phyloP scores from a whole-genome alignment of 2,888 invertebrate genomes.

The Caenorhabditis becei region DNA sequence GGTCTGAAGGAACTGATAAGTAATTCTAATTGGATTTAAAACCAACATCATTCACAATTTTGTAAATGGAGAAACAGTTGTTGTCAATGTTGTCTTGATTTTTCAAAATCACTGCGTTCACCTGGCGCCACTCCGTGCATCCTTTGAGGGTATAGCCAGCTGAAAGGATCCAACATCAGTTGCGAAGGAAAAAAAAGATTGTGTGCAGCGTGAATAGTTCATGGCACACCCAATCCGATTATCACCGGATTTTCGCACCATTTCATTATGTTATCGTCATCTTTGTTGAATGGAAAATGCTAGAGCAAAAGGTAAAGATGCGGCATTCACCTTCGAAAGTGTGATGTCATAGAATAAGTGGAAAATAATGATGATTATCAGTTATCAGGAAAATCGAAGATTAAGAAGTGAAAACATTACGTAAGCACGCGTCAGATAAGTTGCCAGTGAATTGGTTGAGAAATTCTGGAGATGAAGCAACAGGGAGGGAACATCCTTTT shows the following conservation, averaged over 20 bases:
- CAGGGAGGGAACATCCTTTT: slow-evolving; percentile 25
- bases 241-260: slow-evolving; percentile 33
- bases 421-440: slow-evolving; percentile 42
- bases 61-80: slow-evolving; percentile 23
- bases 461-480: neutral
- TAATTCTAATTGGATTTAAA: neutral
- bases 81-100: neutral
- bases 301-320: slow-evolving; percentile 12
- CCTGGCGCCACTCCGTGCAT: slow-evolving; percentile 49
- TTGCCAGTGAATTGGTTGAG: slow-evolving; percentile 33
- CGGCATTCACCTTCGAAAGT: slow-evolving; percentile 1
- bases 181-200: neutral
- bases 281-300: slow-evolving; percentile 7
- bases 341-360: slow-evolving; percentile 33
- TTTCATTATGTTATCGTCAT: slow-evolving; percentile 21
- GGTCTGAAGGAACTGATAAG: no score
- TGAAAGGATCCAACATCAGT: slow-evolving; percentile 45
- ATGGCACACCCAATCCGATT: slow-evolving; percentile 51
- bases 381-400: slow-evolving; percentile 7
- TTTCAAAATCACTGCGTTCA: slow-evolving; percentile 47
- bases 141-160: slow-evolving; percentile 32
- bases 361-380: slow-evolving; percentile 12
- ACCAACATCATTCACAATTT: no score
- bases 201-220: slow-evolving; percentile 6
- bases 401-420: slow-evolving; percentile 29